Evolutionary conservation across 2,113 vertebrate genomes (phyloP).

Genomic region (Struthidea cinerea): DNA sequence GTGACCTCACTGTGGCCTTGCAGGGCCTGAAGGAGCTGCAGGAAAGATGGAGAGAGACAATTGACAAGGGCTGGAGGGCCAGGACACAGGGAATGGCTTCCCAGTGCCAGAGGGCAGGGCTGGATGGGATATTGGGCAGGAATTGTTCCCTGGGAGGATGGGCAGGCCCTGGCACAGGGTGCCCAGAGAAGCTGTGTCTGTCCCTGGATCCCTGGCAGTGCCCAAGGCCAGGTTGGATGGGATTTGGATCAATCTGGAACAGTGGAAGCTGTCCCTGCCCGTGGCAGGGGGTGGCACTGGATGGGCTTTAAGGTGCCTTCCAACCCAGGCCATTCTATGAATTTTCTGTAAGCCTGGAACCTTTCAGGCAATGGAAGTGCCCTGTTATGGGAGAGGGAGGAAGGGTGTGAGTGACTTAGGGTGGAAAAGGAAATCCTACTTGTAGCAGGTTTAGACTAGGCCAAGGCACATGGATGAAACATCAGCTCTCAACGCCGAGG

Average conservation of each 20-base stretch:
- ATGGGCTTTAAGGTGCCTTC: not conserved
- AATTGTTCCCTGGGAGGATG: not conserved
- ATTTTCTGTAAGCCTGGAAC: not conserved
- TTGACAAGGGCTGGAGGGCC: not conserved
- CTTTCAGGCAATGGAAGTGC: not conserved
- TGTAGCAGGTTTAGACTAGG: not conserved
- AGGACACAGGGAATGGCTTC: not conserved
- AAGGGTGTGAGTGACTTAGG: not conserved
- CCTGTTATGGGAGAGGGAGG: not conserved
- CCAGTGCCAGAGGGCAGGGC: accelerated
- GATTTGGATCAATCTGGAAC: accelerated
- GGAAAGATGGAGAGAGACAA: not conserved
- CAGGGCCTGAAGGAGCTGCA: accelerated
- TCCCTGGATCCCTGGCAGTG: not conserved
- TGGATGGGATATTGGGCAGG: not conserved
- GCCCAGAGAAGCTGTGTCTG: not conserved
- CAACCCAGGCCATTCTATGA: not conserved
- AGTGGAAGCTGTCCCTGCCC: accelerated
- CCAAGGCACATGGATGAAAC: not conserved
- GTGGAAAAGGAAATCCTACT: not conserved
- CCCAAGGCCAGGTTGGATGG: not conserved
- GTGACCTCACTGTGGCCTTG: accelerated
- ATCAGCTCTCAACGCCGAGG: accelerated
- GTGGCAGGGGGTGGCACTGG: accelerated
- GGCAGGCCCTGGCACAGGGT: not conserved